Evolutionary conservation across 1,140 invertebrate species (phyloP).

Genomic region (Euschistus heros): DNA sequence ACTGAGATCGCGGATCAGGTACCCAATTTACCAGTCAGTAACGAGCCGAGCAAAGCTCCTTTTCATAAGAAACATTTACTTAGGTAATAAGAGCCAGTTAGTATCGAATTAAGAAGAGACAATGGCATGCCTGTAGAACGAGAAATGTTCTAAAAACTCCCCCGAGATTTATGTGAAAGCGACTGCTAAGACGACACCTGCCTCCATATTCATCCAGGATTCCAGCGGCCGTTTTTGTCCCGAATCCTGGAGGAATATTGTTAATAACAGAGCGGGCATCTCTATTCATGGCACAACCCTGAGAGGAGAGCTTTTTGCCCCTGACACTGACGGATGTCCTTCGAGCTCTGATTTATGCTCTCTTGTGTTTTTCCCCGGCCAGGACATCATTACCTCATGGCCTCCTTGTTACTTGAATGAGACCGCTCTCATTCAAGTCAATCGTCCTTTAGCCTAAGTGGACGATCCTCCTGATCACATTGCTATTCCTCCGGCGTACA

Average conservation of each 20-base stretch:
- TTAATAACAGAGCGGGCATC: constrained; percentile 13
- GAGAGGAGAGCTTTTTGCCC: background rate
- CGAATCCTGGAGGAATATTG: constrained; percentile 4
- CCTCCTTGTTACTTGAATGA: constrained; percentile 12
- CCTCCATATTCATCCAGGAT: constrained; percentile 9
- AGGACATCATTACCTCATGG: constrained; percentile 20
- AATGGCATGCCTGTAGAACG: background rate
- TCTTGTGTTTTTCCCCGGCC: constrained; percentile 17
- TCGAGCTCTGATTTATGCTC: constrained; percentile 16
- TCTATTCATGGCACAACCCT: constrained; percentile 12
- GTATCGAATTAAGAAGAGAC: background rate
- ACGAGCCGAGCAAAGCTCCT: too few relatives aligned
- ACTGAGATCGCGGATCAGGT: too few relatives aligned
- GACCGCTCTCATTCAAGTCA: constrained; percentile 15
- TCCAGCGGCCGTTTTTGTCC: background rate
- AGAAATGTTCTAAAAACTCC: too few relatives aligned
- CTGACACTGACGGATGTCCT: constrained; percentile 22
- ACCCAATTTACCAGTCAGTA: too few relatives aligned
- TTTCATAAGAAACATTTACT: too few relatives aligned
- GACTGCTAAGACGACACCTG: background rate
- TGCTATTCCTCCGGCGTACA: background rate
- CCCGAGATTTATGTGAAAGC: constrained; percentile 4
- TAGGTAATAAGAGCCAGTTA: background rate
- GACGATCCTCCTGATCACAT: background rate
- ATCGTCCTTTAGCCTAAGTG: constrained; percentile 8